Conservation (phyloP, 2,888 invertebrate species). For the Hydraecia micacea region DNA sequence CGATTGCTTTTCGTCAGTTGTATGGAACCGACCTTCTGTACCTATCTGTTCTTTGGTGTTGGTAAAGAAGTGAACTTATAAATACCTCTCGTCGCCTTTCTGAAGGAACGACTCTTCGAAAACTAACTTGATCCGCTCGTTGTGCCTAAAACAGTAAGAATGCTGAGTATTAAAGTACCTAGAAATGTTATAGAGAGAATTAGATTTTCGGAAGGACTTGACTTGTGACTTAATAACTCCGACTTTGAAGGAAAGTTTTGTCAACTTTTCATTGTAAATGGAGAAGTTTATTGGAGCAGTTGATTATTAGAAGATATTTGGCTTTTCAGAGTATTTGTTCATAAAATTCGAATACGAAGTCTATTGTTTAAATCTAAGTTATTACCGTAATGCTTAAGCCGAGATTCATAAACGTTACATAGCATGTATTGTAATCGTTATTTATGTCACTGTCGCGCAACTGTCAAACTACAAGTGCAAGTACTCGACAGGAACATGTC, state of each 20-base stretch:
- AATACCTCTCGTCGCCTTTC: constrained; percentile 94
- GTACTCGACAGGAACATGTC: background rate
- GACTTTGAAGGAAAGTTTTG: constrained; percentile 15
- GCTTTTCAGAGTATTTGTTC: background rate
- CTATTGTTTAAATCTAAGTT: background rate
- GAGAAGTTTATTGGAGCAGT: constrained; percentile 26
- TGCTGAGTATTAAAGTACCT: constrained; percentile 30
- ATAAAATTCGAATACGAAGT: background rate
- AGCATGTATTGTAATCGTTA: background rate
- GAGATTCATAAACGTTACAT: background rate
- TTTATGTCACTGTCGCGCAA: background rate
- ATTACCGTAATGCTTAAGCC: too few species aligned
- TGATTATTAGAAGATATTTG: constrained; percentile 21
- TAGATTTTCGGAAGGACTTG: constrained; percentile 36
- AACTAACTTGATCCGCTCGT: constrained; percentile 94
- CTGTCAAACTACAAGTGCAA: background rate
- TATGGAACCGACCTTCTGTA: constrained; percentile 2
- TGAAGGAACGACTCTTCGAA: constrained; percentile 95
- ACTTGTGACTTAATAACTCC: constrained; percentile 44
- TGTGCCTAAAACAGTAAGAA: constrained; percentile 90
- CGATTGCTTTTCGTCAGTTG: background rate
- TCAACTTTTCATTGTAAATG: constrained; percentile 36
- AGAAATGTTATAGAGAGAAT: constrained; percentile 36
- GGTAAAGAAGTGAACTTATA: constrained; percentile 46
- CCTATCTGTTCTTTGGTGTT: background rate